Conservation (phyloP, 2,888 invertebrate genomes). For the Polymixis flavicincta region DNA sequence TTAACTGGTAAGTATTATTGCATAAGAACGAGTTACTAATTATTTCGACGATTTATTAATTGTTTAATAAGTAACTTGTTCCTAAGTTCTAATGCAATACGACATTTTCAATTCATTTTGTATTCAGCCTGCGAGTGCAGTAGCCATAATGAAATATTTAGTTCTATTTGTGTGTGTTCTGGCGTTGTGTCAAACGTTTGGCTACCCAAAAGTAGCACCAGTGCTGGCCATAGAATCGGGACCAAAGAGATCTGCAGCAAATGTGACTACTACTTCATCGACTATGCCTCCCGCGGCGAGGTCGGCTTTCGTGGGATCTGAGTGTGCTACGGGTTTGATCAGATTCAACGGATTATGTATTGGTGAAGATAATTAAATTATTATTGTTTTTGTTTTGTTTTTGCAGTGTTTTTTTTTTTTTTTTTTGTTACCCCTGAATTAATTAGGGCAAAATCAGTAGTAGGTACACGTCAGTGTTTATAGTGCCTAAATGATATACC, state of each 20-base stretch:
- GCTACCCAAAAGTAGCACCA: neutral
- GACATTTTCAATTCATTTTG: constrained; percentile 3
- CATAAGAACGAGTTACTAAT: constrained; percentile 11
- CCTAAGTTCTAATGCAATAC: neutral
- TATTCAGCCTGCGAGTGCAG: neutral
- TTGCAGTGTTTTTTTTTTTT: too few relatives aligned
- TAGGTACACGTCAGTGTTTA: too few relatives aligned
- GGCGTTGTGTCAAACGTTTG: neutral
- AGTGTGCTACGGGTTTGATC: too few relatives aligned
- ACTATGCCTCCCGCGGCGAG: neutral
- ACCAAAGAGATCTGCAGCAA: neutral
- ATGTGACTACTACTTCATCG: neutral
- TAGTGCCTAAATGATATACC: too few relatives aligned
- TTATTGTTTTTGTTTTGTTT: too few relatives aligned
- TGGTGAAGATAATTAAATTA: too few relatives aligned
- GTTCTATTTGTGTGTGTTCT: constrained; percentile 7
- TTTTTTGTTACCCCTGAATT: too few relatives aligned
- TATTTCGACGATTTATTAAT: neutral
- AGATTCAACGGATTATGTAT: too few relatives aligned
- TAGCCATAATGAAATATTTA: constrained; percentile 21
- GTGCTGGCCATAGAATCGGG: neutral
- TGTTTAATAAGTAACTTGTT: neutral
- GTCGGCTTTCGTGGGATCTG: too few relatives aligned
- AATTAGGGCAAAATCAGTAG: too few relatives aligned
- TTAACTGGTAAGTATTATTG: too few relatives aligned